Percentiles rank a stretch among this genome's conserved stretches.
Conservation (phyloP, 2,888 invertebrate genomes). For the Melinopterus prodromus region DNA sequence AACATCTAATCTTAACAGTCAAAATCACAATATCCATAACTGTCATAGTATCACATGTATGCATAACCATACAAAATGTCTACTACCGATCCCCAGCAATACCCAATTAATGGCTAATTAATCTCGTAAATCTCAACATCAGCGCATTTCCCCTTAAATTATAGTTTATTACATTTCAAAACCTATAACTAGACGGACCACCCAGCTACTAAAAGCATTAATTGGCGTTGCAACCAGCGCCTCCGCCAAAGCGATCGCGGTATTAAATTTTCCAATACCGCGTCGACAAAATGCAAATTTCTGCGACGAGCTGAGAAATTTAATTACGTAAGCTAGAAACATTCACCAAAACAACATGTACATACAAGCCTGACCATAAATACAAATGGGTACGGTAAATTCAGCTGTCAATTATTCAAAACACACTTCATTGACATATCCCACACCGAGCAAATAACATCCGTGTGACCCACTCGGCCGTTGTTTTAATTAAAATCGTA, state of each 20-base stretch:
- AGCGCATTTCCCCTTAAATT: too few species aligned
- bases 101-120: too few species aligned
- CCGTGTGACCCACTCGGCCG: not conserved
- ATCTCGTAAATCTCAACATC: too few species aligned
- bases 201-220: not conserved
- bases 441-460: not conserved
- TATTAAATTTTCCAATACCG: not conserved
- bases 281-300: not conserved
- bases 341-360: not conserved
- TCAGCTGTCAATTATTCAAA: not conserved
- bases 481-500: slow-evolving; percentile 4
- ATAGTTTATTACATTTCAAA: too few species aligned
- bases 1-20: too few species aligned
- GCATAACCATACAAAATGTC: too few species aligned
- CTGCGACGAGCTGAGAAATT: not conserved
- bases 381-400: not conserved
- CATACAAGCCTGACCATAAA: not conserved
- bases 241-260: not conserved
- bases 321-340: not conserved
- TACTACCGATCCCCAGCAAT: too few species aligned
- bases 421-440: not conserved
- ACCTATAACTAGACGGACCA: too few species aligned
- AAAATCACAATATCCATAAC: too few species aligned
- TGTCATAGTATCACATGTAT: too few species aligned
- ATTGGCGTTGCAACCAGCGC: not conserved